Evolutionary conservation across 2,797 vertebrate genomes (phyloP), one percentile per base, ranked within the genome.

Genomic region (Oryzias dopingdopingensis): DNA sequence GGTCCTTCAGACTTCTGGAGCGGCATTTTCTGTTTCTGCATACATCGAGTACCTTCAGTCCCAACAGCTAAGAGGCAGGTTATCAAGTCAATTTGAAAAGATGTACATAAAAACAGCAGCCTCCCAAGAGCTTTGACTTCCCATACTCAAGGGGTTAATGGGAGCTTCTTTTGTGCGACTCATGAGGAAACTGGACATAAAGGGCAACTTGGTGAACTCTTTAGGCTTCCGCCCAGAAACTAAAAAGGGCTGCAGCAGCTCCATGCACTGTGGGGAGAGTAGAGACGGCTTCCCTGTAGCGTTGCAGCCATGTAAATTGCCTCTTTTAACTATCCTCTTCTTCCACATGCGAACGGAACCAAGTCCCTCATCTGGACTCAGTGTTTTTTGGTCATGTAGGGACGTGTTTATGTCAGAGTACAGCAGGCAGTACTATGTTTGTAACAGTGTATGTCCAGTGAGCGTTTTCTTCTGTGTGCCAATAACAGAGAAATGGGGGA

Each of bases 391-490:
- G 55, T 52, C 29, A 46, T 46, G 18, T 67, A 54, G 24, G 52
- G 48, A 52, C 60, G 42, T 49, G 44, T 59, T 57, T 40, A 32
- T 56, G 20, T 22, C 40, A 51, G 46, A 76, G 32, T 70, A 55
- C 65, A 59, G 56, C 66, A 57, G n/a, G 47, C 62, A 63, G 51
- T 54, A 46, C 66, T 29, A 59, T 63, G 32, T 46, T 82, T 53
- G 59, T 70, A 59, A 62, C 37, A 5, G 57, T 52, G 65, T 81
- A 54, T 65, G 64, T 70, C 72, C 61, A 69, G 57, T 57, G 55
- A 83, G 56, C 65, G 44, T 81, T 77, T 83, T 82, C 77, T 86
- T 87, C 81, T 59, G 75, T 79, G 89, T 91, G 90, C 88, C 87
- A 89, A 89, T 83, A 80, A 70, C 17, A 55, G 70, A 49, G 60